phyloP scores from a whole-genome alignment of 2,888 invertebrate species.

The Notodonta ziczac region DNA sequence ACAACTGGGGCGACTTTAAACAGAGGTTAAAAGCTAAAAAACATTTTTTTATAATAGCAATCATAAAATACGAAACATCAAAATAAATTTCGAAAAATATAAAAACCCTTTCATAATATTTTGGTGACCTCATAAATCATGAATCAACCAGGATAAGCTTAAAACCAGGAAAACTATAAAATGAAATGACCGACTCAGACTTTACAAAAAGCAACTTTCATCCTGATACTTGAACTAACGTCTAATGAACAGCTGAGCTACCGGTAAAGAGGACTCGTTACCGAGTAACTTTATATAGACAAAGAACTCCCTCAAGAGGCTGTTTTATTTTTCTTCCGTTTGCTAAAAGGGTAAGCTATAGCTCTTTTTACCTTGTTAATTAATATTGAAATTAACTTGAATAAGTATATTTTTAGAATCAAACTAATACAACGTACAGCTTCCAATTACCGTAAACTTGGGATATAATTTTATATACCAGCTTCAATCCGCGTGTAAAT shows the following conservation, averaged over 20 bases:
- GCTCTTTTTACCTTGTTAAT: background rate
- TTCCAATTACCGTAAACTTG: background rate
- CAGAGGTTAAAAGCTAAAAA: no score
- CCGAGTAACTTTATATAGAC: background rate
- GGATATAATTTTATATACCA: background rate
- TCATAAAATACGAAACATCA: no score
- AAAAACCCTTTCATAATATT: no score
- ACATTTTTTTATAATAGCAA: no score
- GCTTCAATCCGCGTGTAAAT: background rate
- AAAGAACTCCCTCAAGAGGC: background rate
- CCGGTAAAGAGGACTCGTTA: background rate
- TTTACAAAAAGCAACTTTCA: background rate
- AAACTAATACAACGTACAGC: background rate
- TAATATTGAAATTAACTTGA: no score
- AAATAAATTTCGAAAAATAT: no score
- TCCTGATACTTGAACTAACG: background rate
- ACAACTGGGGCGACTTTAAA: no score
- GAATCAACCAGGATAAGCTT: no score
- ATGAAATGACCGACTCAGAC: no score
- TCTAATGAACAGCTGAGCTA: background rate
- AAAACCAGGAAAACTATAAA: no score
- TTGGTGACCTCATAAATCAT: no score
- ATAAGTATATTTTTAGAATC: no score
- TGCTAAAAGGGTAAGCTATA: background rate
- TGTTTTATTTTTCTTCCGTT: background rate